phyloP scores from a whole-genome alignment of 2,797 vertebrate genomes.

The Columba guinea region DNA sequence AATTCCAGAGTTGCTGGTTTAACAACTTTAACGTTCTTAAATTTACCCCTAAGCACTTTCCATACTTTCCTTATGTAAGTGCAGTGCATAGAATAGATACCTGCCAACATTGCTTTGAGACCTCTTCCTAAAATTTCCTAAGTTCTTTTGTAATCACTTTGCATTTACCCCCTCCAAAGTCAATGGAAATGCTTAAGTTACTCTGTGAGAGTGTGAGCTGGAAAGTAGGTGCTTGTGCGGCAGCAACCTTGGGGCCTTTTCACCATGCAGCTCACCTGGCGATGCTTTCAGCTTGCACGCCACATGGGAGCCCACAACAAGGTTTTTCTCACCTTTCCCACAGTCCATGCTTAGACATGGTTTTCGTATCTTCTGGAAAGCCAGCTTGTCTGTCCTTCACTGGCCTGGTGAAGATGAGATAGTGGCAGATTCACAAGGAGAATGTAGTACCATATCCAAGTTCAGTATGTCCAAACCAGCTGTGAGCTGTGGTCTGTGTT shows the following conservation, averaged over 20 bases:
- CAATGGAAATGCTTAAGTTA: background rate
- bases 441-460: accelerated
- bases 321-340: background rate
- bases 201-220: background rate
- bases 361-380: background rate
- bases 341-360: background rate
- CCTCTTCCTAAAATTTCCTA: background rate
- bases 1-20: background rate
- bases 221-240: background rate
- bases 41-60: background rate
- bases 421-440: background rate
- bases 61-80: background rate
- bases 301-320: background rate
- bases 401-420: accelerated
- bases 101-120: background rate
- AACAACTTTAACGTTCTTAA: background rate
- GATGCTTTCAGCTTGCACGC: accelerated
- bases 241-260: background rate
- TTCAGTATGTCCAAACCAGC: background rate
- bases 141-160: background rate
- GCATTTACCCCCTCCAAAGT: background rate
- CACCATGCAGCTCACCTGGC: background rate
- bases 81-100: background rate
- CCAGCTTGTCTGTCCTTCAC: background rate
- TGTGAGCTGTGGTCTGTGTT: too few relatives aligned